Evolutionary conservation across 2,888 invertebrate species (phyloP).

Genomic region (Mythimna albipuncta): DNA sequence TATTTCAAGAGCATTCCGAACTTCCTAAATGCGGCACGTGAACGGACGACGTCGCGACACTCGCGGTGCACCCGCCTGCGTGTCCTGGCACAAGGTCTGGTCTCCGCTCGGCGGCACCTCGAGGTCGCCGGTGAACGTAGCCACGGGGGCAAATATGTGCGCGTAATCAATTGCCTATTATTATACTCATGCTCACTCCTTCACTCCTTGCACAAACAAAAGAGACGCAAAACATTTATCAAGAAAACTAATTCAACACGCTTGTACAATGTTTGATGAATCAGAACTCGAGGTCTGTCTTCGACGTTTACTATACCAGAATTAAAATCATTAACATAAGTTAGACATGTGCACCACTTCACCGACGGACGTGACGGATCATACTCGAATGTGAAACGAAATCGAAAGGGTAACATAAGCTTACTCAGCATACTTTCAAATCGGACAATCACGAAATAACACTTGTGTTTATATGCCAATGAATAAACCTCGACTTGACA

Average conservation of each 20-base stretch:
- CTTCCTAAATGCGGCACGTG: constrained; percentile 69
- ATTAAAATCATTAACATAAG: constrained; percentile 23
- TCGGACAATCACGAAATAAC: constrained; percentile 39
- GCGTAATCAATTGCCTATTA: constrained; percentile 74
- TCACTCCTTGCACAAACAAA: constrained; percentile 53
- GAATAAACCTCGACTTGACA: constrained; percentile 44
- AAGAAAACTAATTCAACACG: constrained; percentile 49
- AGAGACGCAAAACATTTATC: constrained; percentile 47
- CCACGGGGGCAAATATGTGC: constrained; percentile 77
- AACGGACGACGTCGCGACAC: constrained; percentile 63
- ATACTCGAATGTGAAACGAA: constrained; percentile 50
- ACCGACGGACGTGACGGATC: constrained; percentile 41
- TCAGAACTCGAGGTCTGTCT: constrained; percentile 24
- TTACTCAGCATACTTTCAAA: constrained; percentile 57
- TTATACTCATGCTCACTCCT: constrained; percentile 60
- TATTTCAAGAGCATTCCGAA: constrained; percentile 68
- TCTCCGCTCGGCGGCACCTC: constrained; percentile 73
- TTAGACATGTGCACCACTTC: constrained; percentile 22
- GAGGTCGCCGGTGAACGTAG: constrained; percentile 86
- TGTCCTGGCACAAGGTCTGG: constrained; percentile 84
- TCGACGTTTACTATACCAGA: constrained; percentile 27
- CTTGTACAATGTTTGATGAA: constrained; percentile 31
- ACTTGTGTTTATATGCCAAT: constrained; percentile 39
- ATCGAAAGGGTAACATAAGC: constrained; percentile 52
- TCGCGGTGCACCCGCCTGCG: constrained; percentile 64